Evolutionary conservation across 2,113 vertebrate genomes (phyloP), one percentile per base, ranked within the genome.

Genomic region (Toxotes chatareus): DNA sequence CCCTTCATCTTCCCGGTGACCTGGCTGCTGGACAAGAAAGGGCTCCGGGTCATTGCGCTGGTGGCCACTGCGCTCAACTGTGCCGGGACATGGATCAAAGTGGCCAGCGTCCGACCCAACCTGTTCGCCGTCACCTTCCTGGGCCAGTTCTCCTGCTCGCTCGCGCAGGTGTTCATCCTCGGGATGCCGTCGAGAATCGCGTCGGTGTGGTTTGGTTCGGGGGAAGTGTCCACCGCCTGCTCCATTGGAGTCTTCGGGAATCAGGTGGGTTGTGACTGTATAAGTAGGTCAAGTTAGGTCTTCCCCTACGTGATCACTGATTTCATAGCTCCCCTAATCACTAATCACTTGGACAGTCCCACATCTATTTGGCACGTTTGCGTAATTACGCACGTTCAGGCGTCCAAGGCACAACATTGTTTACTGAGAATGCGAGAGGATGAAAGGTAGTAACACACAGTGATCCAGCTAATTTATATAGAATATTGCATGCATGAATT

Each of bases 241-340:
- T 96, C 98, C 44, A 60, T 99, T 7, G 98, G 97, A 0, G 98
- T 99, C 53, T 99, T 99, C 57, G 98, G 98, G 53, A 99, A 99
- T 85, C 98, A 99, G 98, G 98, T 98, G 89, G 38, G 67, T 6
- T 66, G 46, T 32, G 5, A 47, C 5, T 69, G 36, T 44, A 4
- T 36, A 8, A 69, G 6, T 32, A 5, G 60, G 34, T 34, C 42
- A 75, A 1, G 57, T 53, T 42, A 55, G 23, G 4, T 6, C 3
- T 13, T 47, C 4, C 66, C 51, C 11, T 62, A 73, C 6, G 53
- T 34, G 5, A 60, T 79, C 46, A 76, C 36, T 42, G 3, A 74
- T 80, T 79, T 32, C 53, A 44, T 5, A 10, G 40, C 32, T 44
- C 23, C 11, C 71, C 27, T 64, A 17, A 62, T 7, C 56, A 27